Evolutionary conservation across 2,797 vertebrate genomes (phyloP).

Genomic region (Gadopsis marmoratus): DNA sequence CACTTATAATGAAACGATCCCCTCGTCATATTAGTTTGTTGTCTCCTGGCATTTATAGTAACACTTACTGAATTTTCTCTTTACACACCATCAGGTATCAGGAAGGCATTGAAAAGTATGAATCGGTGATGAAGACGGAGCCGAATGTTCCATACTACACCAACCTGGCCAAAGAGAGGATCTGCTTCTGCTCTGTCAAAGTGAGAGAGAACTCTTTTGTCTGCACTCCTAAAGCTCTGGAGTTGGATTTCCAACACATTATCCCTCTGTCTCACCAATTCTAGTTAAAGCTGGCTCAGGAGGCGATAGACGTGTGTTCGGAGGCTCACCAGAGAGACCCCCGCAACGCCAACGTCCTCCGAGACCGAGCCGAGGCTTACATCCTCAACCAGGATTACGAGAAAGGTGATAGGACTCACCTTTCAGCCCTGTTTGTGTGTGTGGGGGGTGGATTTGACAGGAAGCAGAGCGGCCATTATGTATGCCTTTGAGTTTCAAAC

Average conservation of each 20-base stretch:
- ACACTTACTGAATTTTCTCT: not conserved
- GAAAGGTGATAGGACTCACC: constrained; percentile 78
- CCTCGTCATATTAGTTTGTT: too few species aligned
- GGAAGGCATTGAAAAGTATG: constrained; percentile 87
- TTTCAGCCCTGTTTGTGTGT: not conserved
- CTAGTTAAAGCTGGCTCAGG: constrained; percentile 75
- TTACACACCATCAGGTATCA: constrained; percentile 75
- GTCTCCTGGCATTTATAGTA: too few species aligned
- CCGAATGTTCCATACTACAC: constrained; percentile 82
- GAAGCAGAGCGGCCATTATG: not conserved
- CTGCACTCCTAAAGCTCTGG: not conserved
- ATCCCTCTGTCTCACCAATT: not conserved
- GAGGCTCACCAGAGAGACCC: constrained; percentile 89
- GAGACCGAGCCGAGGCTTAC: constrained; percentile 89
- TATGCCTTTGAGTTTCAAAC: not conserved
- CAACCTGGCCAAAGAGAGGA: constrained; percentile 86
- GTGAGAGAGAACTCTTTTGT: constrained; percentile 57
- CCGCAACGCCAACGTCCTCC: constrained; percentile 84
- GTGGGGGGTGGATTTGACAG: not conserved
- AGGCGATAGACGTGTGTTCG: constrained; percentile 87
- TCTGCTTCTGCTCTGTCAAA: constrained; percentile 88
- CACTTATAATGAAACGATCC: too few species aligned
- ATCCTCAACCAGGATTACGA: constrained; percentile 90
- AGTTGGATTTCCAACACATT: not conserved
- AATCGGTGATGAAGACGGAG: constrained; percentile 86